Evolutionary conservation across 2,888 invertebrate genomes (phyloP).

Genomic region (Arge pagana): DNA sequence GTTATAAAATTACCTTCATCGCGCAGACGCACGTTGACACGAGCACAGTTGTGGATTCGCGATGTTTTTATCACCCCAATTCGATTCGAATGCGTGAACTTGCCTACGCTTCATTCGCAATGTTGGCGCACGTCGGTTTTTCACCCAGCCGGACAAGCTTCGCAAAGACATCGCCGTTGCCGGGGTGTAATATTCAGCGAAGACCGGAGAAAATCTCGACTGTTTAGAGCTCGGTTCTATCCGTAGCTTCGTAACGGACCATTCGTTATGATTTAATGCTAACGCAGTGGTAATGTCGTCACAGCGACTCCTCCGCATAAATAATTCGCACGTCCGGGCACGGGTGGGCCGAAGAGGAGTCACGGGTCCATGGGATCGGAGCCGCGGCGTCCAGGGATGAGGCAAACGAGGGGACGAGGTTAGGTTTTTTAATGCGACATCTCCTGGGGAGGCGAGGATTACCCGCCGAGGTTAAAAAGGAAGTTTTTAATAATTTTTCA

Average conservation of each 20-base stretch:
- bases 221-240: slow-evolving; percentile 12
- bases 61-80: no score
- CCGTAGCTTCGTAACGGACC: slow-evolving; percentile 50
- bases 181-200: no score
- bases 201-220: slow-evolving; percentile 40
- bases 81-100: no score
- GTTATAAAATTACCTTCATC: no score
- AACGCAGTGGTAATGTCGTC: slow-evolving; percentile 59
- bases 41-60: no score
- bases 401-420: slow-evolving; percentile 34
- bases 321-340: slow-evolving; percentile 58
- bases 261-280: slow-evolving; percentile 59
- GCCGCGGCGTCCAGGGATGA: slow-evolving; percentile 32
- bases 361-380: slow-evolving; percentile 28
- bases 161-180: no score
- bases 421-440: slow-evolving; percentile 57
- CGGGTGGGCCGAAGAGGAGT: slow-evolving; percentile 22
- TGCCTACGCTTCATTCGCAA: no score
- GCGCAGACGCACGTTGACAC: no score
- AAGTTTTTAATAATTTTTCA: slow-evolving; percentile 60
- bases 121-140: no score
- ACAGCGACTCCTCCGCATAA: slow-evolving; percentile 57
- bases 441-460: slow-evolving; percentile 57
- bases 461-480: slow-evolving; percentile 55
- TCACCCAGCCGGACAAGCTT: no score